Base-by-base conservation (phyloP, 1,140 invertebrate species). In the Popillia japonica region DNA sequence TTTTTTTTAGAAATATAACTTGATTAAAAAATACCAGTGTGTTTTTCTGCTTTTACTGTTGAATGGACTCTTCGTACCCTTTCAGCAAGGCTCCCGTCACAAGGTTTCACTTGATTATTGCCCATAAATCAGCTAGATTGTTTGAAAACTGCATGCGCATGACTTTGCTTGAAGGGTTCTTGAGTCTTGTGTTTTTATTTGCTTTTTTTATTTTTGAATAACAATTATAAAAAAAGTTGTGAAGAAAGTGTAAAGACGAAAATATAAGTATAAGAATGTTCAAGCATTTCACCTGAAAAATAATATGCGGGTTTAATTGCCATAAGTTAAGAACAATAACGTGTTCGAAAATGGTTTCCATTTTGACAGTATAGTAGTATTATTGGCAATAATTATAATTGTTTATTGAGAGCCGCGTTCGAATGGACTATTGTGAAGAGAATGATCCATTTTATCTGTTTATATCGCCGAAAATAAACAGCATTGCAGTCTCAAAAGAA, bases 1-100 rank as follows among this genome's bases (percentile, higher is more conserved):
- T 82, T 84, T 84, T 84, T 81, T 84, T 84, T 84, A 84, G 83
- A 85, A 85, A 83, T 85, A 85, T 85, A 85, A 85, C 80, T 83
- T 84, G 81, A 83, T 83, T 80, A 80, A 80, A 82, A 84, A 83
- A 83, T 42, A 76, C 82, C 76, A 59, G 72, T 80, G 78, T 79
- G 40, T 80, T 79, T 84, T 74, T 74, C 40, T 74, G 80, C 82
- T 82, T 84, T 82, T 83, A 82, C 80, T 77, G 17, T 77, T 72
- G 80, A 73, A 64, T 72, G 72, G 78, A 81, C 80, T 79, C 77
- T 48, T 22, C 41, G 78, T 81, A 81, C 82, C 82, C 82, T 84
- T 83, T 81, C 81, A 83, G 81, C 79, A 78, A 55, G 41, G 40
- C 44, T 27, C 41, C 41, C 41, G 23, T 68, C n/a, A 75, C 17